A percentile compares a stretch with the other conserved stretches of the same genome.
Conservation (phyloP, 1,140 invertebrate genomes). For the Mamestra configurata region DNA sequence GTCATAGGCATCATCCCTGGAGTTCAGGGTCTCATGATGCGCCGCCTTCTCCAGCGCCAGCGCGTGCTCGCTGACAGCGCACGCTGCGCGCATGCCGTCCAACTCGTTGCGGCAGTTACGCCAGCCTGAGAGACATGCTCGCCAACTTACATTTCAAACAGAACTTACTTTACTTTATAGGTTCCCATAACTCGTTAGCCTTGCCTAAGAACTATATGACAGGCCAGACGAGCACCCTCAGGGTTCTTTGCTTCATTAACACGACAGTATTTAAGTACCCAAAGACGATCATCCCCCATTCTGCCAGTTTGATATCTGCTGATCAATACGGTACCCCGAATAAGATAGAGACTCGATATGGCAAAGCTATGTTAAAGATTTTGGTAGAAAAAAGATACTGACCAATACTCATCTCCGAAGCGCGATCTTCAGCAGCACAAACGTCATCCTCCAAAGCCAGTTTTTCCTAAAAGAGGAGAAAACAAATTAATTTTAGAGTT, state of each 20-base stretch:
- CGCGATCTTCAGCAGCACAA: conserved; percentile 73
- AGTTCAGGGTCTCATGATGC: conserved; percentile 55
- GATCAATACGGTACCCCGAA: too few relatives aligned
- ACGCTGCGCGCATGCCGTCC: conserved; percentile 70
- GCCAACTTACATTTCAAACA: neutral
- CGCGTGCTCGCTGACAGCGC: conserved; percentile 72
- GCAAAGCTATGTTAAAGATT: too few relatives aligned
- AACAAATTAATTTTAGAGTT: too few relatives aligned
- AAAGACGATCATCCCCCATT: too few relatives aligned
- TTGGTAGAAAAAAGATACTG: neutral
- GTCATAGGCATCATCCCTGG: conserved; percentile 63
- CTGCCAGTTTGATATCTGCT: too few relatives aligned
- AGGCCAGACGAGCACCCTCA: too few relatives aligned
- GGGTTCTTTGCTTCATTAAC: too few relatives aligned
- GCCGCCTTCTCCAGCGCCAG: conserved; percentile 76
- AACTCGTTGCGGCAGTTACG: conserved; percentile 81
- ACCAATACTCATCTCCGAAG: conserved; percentile 80
- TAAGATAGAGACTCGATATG: too few relatives aligned
- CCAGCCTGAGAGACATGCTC: conserved; percentile 66
- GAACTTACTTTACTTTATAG: too few relatives aligned
- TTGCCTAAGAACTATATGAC: too few relatives aligned
- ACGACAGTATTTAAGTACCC: too few relatives aligned
- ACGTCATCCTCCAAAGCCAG: conserved; percentile 80
- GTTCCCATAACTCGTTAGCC: too few relatives aligned
- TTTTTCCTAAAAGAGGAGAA: conserved; percentile 87